phyloP scores from a whole-genome alignment of 2,888 invertebrate genomes.

The Pseudoips prasinana region DNA sequence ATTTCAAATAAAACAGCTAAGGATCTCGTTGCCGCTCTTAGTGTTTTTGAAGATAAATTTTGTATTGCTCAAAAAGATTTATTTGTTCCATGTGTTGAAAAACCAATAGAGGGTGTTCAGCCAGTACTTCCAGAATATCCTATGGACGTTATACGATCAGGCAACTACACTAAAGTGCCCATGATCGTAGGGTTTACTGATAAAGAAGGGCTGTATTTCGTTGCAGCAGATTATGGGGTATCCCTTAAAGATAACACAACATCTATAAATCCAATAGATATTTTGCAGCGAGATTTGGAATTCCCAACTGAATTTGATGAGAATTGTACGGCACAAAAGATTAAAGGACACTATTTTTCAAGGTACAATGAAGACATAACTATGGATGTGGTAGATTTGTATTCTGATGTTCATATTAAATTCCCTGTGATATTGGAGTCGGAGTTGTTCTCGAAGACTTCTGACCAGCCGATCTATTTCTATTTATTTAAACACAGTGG shows the following conservation, averaged over 20 bases:
- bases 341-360: conserved; percentile 59
- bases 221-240: conserved; percentile 59
- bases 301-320: conserved; percentile 55
- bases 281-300: conserved; percentile 54
- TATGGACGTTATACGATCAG: conserved; percentile 51
- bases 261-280: conserved; percentile 41
- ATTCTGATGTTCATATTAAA: conserved; percentile 70
- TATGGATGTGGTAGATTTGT: conserved; percentile 69
- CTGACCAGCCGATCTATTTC: conserved; percentile 63
- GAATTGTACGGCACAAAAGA: conserved; percentile 49
- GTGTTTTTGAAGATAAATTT: conserved; percentile 54
- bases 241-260: conserved; percentile 41
- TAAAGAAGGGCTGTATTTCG: conserved; percentile 69
- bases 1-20: conserved; percentile 51
- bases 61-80: conserved; percentile 58
- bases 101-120: conserved; percentile 57
- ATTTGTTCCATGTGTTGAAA: conserved; percentile 69
- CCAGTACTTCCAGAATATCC: conserved; percentile 60
- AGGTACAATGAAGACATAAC: conserved; percentile 53
- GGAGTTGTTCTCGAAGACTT: conserved; percentile 56
- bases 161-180: conserved; percentile 68
- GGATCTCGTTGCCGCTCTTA: conserved; percentile 56
- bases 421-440: conserved; percentile 63
- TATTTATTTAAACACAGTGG: conserved; percentile 68
- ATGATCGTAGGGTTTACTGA: conserved; percentile 72